Base-by-base conservation (phyloP, 1,140 invertebrate species). In the Gonioctena quinquepunctata region DNA sequence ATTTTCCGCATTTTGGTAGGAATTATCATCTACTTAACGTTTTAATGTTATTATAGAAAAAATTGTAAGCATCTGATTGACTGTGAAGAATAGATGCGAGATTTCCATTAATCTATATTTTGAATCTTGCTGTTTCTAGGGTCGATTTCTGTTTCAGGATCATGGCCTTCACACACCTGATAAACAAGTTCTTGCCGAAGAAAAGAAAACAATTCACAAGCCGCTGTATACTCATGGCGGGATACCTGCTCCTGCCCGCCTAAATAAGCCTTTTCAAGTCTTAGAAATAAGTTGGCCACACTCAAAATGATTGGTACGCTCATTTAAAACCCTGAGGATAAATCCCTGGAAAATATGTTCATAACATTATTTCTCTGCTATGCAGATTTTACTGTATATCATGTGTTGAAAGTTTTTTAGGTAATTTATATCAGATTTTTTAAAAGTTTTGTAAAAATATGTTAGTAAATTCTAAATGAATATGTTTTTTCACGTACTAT, bases 91-190 rank as follows among this genome's bases (percentile, higher is more conserved):
- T n/a, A n/a, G n/a, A n/a, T n/a, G n/a, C n/a, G n/a, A n/a, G n/a
- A n/a, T n/a, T n/a, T n/a, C n/a, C n/a, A n/a, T n/a, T n/a, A n/a
- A n/a, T 42, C 33, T 6, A 42, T 42, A 6, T 6, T 42, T 42
- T 42, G 33, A 4, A 54, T 18, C 19, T 21, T 54, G 7, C 18
- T 54, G 52, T 6, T 54, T 26, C 5, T 60, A 60, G 26, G 19
- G 13, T 25, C 11, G 22, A 25, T 27, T 8, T 3, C 11, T 22
- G 18, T 62, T 71, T 23, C 69, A 74, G 68, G 66, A 63, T 23
- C 76, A 77, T 49, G 67, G 71, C 8, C 54, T 78, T 27, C 57
- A 64, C 52, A 77, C 77, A 62, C 75, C 77, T 0, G 72, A 72
- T 56, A 76, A 77, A 49, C 13, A 42, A 73, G 59, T 64, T n/a